phyloP scores from a whole-genome alignment of 2,113 vertebrate species.

The Trematomus loennbergii region DNA sequence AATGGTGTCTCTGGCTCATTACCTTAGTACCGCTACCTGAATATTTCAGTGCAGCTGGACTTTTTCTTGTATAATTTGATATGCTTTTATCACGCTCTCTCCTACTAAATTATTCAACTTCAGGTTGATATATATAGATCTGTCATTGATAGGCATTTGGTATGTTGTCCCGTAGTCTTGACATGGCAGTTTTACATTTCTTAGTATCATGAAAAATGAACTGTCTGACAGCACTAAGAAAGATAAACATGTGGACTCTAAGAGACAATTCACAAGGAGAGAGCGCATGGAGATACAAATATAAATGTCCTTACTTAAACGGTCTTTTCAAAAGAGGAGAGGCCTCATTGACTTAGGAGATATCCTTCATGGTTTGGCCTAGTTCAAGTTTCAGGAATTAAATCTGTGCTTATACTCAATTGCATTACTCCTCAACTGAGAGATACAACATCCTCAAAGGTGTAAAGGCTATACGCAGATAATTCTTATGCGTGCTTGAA shows the following conservation, averaged over 20 bases:
- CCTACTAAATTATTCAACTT: conserved; percentile 2
- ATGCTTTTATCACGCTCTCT: not conserved
- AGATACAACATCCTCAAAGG: conserved; percentile 6
- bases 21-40: not conserved
- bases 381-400: conserved; percentile 28
- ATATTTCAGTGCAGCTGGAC: conserved; percentile 8
- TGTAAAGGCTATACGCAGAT: not conserved
- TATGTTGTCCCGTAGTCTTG: not conserved
- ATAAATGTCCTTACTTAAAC: conserved; percentile 24
- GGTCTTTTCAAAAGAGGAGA: conserved; percentile 18
- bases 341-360: not conserved
- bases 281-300: not conserved
- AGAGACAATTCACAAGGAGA: not conserved
- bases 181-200: not conserved
- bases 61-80: not conserved
- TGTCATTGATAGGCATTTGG: not conserved
- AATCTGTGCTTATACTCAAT: conserved; percentile 14
- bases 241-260: not conserved
- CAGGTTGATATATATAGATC: not conserved
- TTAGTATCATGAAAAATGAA: not conserved
- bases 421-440: not conserved
- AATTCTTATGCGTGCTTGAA: not conserved
- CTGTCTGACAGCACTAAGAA: not conserved
- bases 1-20: conserved; percentile 4
- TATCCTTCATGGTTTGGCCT: conserved; percentile 31